Evolutionary conservation across 2,888 invertebrate genomes (phyloP).

Genomic region (Drosophila mettleri): DNA sequence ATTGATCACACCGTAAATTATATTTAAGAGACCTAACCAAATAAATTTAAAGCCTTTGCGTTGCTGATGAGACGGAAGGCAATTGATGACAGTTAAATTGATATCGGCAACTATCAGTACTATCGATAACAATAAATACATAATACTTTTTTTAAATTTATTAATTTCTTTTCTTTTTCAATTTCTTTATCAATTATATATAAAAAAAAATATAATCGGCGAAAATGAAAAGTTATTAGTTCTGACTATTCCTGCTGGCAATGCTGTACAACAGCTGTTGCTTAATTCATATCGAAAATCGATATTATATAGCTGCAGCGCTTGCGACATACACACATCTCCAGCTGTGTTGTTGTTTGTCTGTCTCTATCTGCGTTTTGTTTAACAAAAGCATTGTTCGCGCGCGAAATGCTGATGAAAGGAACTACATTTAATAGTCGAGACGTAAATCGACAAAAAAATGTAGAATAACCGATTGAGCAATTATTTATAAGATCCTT

Average conservation of each 20-base stretch:
- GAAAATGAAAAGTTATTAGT: background rate
- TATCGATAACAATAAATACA: background rate
- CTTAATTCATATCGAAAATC: constrained; percentile 27
- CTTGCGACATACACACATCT: constrained; percentile 30
- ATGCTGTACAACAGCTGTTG: constrained; percentile 37
- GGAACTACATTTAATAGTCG: constrained; percentile 46
- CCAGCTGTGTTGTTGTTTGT: constrained; percentile 71
- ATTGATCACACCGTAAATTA: background rate
- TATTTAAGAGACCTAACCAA: background rate
- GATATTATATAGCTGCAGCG: constrained; percentile 17
- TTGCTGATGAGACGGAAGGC: constrained; percentile 4
- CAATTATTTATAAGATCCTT: constrained; percentile 45
- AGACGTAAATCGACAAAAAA: constrained; percentile 43
- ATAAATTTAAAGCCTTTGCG: background rate
- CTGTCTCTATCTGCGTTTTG: constrained; percentile 66
- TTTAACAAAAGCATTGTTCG: constrained; percentile 73
- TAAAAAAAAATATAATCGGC: background rate
- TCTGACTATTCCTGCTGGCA: constrained; percentile 30
- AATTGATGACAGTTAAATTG: constrained; percentile 12
- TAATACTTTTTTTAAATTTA: too few relatives aligned
- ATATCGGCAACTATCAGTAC: background rate
- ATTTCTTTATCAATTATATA: too few relatives aligned
- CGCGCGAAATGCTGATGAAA: constrained; percentile 70
- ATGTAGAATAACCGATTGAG: constrained; percentile 52
- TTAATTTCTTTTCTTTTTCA: background rate